Percentiles rank a stretch among this genome's conserved stretches.
Conservation (phyloP, 2,888 invertebrate species). For the Agrotis ipsilon region DNA sequence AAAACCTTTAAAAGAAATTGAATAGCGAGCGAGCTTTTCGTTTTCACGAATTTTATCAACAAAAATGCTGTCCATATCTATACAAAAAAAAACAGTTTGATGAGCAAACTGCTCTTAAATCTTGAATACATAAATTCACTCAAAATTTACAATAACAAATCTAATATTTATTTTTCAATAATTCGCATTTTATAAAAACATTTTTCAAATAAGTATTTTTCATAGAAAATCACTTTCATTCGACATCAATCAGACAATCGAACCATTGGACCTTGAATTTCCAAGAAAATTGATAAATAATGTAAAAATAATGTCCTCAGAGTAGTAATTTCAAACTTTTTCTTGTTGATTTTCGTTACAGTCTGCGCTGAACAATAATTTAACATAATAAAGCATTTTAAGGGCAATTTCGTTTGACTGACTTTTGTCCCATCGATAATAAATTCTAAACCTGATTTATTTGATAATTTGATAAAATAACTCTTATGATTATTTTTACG, state of each 20-base stretch:
- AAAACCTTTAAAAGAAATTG: too few relatives aligned
- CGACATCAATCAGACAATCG: slow-evolving; percentile 16
- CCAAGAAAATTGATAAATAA: slow-evolving; percentile 48
- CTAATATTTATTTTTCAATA: neutral
- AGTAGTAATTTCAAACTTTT: slow-evolving; percentile 23
- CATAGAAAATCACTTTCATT: slow-evolving; percentile 8
- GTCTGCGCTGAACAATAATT: slow-evolving; percentile 16
- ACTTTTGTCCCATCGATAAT: neutral
- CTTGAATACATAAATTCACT: neutral
- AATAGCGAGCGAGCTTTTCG: neutral
- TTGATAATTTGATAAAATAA: slow-evolving; percentile 2
- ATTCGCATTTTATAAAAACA: neutral
- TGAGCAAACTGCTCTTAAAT: too few relatives aligned
- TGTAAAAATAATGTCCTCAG: slow-evolving; percentile 41
- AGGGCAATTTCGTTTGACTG: neutral
- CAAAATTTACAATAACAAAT: neutral
- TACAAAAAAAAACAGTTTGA: too few relatives aligned
- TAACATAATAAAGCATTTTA: slow-evolving; percentile 26
- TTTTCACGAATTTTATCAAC: too few relatives aligned
- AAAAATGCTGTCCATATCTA: too few relatives aligned
- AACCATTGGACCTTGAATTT: slow-evolving; percentile 12
- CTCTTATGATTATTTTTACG: neutral
- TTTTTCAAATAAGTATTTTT: neutral
- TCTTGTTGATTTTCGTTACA: slow-evolving; percentile 10
- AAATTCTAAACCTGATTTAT: neutral